Conservation (phyloP, 1,140 invertebrate species). For the Solenopsis fugax region DNA sequence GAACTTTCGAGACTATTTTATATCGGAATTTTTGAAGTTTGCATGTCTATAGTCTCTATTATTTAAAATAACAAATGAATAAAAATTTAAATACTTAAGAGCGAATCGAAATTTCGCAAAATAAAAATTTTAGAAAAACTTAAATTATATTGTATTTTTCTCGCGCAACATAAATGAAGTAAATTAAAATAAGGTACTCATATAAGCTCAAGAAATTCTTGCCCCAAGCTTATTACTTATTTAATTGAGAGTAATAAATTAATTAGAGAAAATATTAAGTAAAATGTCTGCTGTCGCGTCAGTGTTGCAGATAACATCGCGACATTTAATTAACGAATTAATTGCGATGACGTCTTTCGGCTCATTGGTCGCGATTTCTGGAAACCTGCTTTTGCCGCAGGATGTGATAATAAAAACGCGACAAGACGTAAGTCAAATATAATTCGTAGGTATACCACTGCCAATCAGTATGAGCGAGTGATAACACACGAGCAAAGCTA, state of each 20-base stretch:
- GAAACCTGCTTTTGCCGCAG: neutral
- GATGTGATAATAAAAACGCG: constrained; percentile 27
- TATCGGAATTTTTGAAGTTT: neutral
- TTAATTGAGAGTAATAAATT: neutral
- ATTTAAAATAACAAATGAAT: neutral
- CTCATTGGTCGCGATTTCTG: constrained; percentile 20
- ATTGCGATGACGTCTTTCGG: neutral
- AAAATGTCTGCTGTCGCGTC: neutral
- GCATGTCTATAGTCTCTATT: neutral
- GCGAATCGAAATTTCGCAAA: neutral
- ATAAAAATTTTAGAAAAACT: neutral
- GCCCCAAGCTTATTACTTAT: neutral
- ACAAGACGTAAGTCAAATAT: constrained; percentile 49
- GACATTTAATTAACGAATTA: constrained; percentile 20
- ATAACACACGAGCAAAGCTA: constrained; percentile 47
- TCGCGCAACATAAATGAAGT: neutral
- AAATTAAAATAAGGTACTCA: neutral
- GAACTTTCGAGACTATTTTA: neutral
- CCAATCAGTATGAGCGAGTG: constrained; percentile 47
- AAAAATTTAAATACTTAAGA: too few species aligned
- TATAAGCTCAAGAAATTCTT: neutral
- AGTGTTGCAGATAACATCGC: neutral
- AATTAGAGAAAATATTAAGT: constrained; percentile 18
- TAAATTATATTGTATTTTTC: neutral
- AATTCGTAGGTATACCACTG: constrained; percentile 34